Conservation (phyloP, 2,888 invertebrate species). For the Stenchaetothrips biformis region DNA sequence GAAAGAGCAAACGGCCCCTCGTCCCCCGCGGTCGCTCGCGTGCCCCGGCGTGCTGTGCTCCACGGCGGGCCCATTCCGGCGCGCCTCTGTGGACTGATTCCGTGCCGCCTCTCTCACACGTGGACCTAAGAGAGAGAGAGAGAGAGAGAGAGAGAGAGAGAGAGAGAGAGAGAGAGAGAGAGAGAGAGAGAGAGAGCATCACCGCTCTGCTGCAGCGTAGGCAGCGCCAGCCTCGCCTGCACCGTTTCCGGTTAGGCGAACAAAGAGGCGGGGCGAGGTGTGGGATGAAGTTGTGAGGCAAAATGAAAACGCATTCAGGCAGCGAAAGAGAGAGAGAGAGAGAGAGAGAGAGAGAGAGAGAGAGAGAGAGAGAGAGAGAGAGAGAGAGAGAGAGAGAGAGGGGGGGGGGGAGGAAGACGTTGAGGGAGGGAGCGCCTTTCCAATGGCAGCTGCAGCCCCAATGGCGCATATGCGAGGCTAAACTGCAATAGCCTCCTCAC, state of each 20-base stretch:
- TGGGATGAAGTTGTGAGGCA: not conserved
- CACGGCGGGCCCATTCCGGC: not conserved
- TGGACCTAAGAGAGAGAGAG: too few species aligned
- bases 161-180: too few species aligned
- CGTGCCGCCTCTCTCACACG: not conserved
- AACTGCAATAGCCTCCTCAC: too few species aligned
- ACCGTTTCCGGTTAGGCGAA: not conserved
- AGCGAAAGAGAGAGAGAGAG: not conserved
- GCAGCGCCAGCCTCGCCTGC: not conserved
- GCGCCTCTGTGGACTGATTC: not conserved
- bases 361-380: not conserved
- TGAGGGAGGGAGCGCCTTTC: not conserved
- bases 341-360: not conserved
- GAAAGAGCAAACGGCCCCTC: not conserved
- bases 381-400: not conserved
- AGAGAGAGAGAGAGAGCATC: too few species aligned
- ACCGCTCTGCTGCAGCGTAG: not conserved
- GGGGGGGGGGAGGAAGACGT: not conserved
- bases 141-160: too few species aligned
- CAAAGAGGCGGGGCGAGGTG: not conserved
- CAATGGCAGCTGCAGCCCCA: not conserved
- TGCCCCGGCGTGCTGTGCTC: not conserved
- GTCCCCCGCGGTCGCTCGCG: not conserved
- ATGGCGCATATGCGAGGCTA: not conserved
- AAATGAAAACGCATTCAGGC: conserved; percentile 21